Conservation (phyloP, 2,113 vertebrate species). For the Bufo gargarizans region DNA sequence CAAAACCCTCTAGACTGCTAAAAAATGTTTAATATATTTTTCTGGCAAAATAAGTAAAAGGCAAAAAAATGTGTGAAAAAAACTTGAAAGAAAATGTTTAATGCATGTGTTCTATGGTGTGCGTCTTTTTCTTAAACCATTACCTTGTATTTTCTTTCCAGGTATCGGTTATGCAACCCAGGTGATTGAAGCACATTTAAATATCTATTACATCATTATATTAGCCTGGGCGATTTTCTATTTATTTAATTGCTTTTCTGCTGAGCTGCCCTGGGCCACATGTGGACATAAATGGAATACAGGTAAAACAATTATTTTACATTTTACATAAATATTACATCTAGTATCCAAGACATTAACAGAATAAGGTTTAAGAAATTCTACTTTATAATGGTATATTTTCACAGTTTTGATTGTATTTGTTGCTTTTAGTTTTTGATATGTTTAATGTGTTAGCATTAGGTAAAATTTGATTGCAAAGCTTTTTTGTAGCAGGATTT, state of each 20-base stretch:
- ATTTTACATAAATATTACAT: not conserved
- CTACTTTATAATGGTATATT: not conserved
- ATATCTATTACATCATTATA: slow-evolving; percentile 97
- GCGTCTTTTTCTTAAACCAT: too few species aligned
- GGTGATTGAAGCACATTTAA: slow-evolving; percentile 95
- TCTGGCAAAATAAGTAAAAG: too few species aligned
- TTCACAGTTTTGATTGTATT: not conserved
- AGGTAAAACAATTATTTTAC: slow-evolving; percentile 72
- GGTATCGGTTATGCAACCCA: slow-evolving; percentile 98
- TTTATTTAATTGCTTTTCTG: slow-evolving; percentile 96
- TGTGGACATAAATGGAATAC: slow-evolving; percentile 98
- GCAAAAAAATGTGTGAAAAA: too few species aligned
- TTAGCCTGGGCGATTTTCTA: slow-evolving; percentile 98
- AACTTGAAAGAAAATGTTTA: too few species aligned
- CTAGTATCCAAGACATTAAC: not conserved
- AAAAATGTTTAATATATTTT: too few species aligned
- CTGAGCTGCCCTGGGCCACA: slow-evolving; percentile 93
- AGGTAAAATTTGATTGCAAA: too few species aligned
- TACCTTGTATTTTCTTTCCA: slow-evolving; percentile 62
- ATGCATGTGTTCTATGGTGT: too few species aligned
- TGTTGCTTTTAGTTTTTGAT: too few species aligned
- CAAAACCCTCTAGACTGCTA: too few species aligned
- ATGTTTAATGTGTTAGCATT: too few species aligned
- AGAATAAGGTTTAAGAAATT: not conserved
- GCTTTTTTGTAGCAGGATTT: too few species aligned